Evolutionary conservation across 2,113 vertebrate species (phyloP).

Genomic region (Malaclemys terrapin): DNA sequence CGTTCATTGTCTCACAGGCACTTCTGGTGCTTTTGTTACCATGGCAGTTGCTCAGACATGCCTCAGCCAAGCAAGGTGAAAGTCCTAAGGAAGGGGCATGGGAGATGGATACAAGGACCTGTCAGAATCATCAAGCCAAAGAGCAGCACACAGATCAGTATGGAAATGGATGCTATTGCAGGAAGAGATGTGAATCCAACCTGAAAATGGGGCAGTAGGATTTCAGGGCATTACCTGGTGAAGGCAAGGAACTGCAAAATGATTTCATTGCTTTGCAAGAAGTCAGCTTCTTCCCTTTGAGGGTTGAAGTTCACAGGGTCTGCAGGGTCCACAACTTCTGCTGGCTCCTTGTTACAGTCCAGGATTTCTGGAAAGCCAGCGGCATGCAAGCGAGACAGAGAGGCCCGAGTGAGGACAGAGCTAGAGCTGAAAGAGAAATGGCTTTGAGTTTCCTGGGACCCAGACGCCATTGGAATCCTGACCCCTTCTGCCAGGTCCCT

Average conservation of each 20-base stretch:
- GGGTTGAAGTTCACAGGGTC: slow-evolving; percentile 80
- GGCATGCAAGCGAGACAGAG: slow-evolving; percentile 83
- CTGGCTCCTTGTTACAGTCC: slow-evolving; percentile 81
- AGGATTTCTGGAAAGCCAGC: slow-evolving; percentile 87
- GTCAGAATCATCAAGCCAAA: rapidly evolving
- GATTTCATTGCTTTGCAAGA: slow-evolving; percentile 88
- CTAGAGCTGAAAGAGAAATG: slow-evolving; percentile 70
- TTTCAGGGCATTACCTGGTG: slow-evolving; percentile 81
- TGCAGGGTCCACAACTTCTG: slow-evolving; percentile 80
- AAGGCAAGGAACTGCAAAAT: slow-evolving; percentile 93
- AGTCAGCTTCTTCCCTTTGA: slow-evolving; percentile 85
- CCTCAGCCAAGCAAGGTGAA: too few relatives aligned
- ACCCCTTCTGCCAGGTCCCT: not conserved
- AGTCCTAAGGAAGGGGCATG: not conserved
- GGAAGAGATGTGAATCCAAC: not conserved
- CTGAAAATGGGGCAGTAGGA: not conserved
- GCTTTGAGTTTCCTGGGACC: rapidly evolving
- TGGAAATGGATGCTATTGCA: not conserved
- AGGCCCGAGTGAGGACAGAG: slow-evolving; percentile 82
- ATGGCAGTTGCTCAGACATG: not conserved
- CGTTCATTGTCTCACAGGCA: not conserved
- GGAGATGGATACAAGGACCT: not conserved
- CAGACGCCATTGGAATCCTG: rapidly evolving
- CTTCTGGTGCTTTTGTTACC: not conserved
- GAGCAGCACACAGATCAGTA: rapidly evolving